Conservation (phyloP, 2,113 vertebrate species). For the Circaetus gallicus region DNA sequence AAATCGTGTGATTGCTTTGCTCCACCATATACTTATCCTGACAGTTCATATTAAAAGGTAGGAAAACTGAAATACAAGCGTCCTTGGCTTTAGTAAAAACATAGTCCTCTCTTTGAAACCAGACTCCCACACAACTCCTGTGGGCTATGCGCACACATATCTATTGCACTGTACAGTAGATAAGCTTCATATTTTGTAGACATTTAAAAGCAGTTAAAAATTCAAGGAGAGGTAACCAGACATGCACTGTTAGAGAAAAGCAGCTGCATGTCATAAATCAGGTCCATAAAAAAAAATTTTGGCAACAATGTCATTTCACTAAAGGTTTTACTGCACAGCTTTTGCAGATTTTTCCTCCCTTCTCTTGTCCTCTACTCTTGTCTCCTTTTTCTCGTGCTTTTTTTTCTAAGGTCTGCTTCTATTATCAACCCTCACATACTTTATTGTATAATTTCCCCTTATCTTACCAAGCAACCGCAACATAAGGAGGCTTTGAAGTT, state of each 20-base stretch:
- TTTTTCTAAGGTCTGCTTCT: not conserved
- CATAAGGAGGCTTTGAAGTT: not conserved
- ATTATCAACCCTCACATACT: not conserved
- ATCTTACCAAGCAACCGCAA: not conserved
- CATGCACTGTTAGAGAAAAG: not conserved
- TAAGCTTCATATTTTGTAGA: constrained; percentile 14
- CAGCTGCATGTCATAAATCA: constrained; percentile 40
- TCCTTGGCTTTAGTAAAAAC: not conserved
- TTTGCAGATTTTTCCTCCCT: not conserved
- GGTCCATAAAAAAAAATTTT: not conserved
- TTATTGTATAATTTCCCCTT: not conserved
- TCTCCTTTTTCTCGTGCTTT: not conserved
- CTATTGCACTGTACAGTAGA: not conserved
- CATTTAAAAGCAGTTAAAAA: not conserved
- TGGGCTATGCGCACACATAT: not conserved
- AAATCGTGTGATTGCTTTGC: not conserved
- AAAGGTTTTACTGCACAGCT: not conserved
- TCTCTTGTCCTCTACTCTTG: not conserved
- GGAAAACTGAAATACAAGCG: not conserved
- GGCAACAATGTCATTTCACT: not conserved
- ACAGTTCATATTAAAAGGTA: not conserved
- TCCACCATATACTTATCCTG: not conserved
- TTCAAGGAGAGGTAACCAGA: constrained; percentile 9
- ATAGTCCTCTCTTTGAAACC: not conserved
- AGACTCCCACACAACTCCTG: not conserved